phyloP scores from a whole-genome alignment of 2,797 vertebrate genomes.

The Natrix natrix region DNA sequence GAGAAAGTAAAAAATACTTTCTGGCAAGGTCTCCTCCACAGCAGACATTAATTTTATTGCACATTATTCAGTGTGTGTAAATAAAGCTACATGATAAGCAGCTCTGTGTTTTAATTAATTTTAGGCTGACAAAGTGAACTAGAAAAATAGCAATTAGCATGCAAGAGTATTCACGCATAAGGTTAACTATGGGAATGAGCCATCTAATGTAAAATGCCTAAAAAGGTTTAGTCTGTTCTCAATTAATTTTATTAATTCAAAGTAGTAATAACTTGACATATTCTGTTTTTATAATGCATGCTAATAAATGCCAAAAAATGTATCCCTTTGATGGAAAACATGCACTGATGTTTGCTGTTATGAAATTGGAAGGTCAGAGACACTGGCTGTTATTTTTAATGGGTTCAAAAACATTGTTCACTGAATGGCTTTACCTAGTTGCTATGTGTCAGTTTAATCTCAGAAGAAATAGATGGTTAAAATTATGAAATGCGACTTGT shows the following conservation, averaged over 20 bases:
- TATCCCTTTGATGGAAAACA: neutral
- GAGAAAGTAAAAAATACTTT: neutral
- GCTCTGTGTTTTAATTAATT: constrained; percentile 24
- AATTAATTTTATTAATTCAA: neutral
- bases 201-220: neutral
- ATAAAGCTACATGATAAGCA: constrained; percentile 35
- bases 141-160: constrained; percentile 26
- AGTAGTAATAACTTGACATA: neutral
- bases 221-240: neutral
- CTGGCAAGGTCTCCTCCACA: neutral
- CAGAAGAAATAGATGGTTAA: neutral
- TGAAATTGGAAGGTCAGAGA: neutral
- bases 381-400: neutral
- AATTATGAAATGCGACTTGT: neutral
- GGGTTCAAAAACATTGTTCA: neutral
- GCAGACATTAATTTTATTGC: neutral
- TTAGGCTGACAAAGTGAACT: constrained; percentile 10
- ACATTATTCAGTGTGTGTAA: constrained; percentile 30
- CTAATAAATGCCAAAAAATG: neutral
- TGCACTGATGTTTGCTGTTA: neutral
- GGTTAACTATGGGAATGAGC: constrained; percentile 29
- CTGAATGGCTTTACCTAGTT: neutral
- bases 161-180: constrained; percentile 15
- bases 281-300: neutral
- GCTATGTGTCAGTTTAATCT: neutral